phyloP scores from a whole-genome alignment of 2,888 invertebrate species.

The Liodrosophila aerea region DNA sequence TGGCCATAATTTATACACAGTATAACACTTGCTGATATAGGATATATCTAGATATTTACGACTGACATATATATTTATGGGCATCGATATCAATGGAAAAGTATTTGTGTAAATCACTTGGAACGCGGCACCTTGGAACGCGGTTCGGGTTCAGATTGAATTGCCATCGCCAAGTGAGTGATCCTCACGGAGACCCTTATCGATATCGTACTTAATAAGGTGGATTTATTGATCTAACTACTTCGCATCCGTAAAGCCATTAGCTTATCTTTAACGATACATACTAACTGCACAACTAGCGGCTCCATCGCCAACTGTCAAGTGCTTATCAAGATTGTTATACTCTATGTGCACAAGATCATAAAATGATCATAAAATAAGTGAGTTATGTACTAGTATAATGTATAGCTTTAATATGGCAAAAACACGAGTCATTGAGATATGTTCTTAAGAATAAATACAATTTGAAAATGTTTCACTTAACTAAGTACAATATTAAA shows the following conservation, averaged over 20 bases:
- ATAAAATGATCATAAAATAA: not conserved
- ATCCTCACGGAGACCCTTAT: slow-evolving; percentile 5
- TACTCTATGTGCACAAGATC: not conserved
- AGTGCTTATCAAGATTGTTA: slow-evolving; percentile 3
- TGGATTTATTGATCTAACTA: slow-evolving; percentile 43
- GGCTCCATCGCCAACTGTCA: not conserved
- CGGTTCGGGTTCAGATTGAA: slow-evolving; percentile 3
- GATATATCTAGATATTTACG: slow-evolving; percentile 4
- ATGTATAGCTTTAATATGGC: no score
- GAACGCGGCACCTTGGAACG: slow-evolving; percentile 16
- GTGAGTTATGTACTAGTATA: no score
- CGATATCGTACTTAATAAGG: slow-evolving; percentile 37
- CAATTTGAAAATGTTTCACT: no score
- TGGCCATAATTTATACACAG: slow-evolving; percentile 13
- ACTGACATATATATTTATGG: slow-evolving; percentile 31
- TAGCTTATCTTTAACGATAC: slow-evolving; percentile 5
- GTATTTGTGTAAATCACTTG: slow-evolving; percentile 13
- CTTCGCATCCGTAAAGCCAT: slow-evolving; percentile 33
- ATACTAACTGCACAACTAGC: not conserved
- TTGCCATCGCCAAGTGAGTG: slow-evolving; percentile 4
- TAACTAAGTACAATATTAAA: no score
- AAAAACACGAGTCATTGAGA: no score
- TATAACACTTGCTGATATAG: slow-evolving; percentile 10
- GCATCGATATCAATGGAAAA: slow-evolving; percentile 1
- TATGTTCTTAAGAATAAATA: not conserved